These are phyloP conservation scores for Falco columbarius DNA, from an alignment of 2,797 vertebrate genomes.

Conservation along the genomic window DNA sequence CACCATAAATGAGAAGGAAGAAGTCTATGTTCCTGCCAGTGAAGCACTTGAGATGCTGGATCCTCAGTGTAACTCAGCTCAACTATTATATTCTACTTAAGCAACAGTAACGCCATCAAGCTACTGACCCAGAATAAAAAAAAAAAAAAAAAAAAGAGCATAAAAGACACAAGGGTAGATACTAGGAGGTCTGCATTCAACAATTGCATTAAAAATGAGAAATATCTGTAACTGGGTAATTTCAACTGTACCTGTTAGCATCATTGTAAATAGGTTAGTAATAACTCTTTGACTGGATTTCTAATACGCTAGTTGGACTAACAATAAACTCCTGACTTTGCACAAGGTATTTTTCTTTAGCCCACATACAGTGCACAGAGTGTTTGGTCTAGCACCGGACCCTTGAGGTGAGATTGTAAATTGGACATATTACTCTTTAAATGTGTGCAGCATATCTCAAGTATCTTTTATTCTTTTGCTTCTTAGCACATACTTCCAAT, in stretches of 20 bases:
- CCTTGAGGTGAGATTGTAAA: neutral
- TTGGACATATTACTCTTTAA: neutral
- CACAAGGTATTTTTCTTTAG: neutral
- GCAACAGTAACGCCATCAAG: neutral
- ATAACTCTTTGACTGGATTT: neutral
- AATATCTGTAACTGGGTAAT: neutral
- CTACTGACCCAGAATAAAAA: neutral
- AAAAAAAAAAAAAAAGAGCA: neutral
- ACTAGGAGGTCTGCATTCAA: neutral
- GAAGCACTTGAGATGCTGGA: neutral
- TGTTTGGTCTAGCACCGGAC: neutral
- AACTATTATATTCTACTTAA: neutral
- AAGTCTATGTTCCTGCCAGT: neutral
- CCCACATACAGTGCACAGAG: neutral
- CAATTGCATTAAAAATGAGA: neutral
- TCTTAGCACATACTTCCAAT: neutral
- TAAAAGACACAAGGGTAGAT: neutral
- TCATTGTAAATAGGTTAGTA: neutral
- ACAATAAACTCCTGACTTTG: neutral
- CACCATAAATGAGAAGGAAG: neutral
- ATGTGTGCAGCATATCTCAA: neutral
- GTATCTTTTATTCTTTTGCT: neutral
- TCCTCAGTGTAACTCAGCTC: rapidly evolving
- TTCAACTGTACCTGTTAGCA: neutral
- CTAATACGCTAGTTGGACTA: neutral